These are phyloP conservation scores for Ganaspis brasiliensis DNA, from an alignment of 2,888 invertebrate species.

Conservation along the genomic window DNA sequence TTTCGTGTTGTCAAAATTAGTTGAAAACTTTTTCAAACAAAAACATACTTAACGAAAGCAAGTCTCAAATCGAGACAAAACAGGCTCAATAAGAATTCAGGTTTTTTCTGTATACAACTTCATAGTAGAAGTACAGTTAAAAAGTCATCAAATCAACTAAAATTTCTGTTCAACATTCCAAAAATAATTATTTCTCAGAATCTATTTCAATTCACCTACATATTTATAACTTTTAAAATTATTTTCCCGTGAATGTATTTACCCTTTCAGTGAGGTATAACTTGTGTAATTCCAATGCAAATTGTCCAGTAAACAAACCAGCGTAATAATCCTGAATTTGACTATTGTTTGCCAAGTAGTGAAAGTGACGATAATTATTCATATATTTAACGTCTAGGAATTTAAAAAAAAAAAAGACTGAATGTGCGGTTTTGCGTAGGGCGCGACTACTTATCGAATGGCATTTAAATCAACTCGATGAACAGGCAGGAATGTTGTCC, in stretches of 20 bases:
- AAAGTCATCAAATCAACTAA: no score
- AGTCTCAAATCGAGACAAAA: no score
- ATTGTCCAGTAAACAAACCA: neutral
- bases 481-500: slow-evolving; percentile 60
- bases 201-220: neutral
- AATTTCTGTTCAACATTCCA: no score
- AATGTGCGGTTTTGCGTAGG: slow-evolving; percentile 30
- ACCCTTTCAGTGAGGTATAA: neutral
- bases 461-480: slow-evolving; percentile 61
- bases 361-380: slow-evolving; percentile 31
- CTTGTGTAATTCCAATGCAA: neutral
- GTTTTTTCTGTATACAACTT: no score
- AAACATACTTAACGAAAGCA: no score
- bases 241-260: neutral
- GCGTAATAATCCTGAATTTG: neutral
- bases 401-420: neutral
- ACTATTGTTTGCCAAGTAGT: slow-evolving; percentile 16
- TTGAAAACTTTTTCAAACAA: no score
- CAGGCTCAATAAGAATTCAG: no score
- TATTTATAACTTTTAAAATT: neutral
- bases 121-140: no score
- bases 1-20: no score
- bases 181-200: neutral
- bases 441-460: slow-evolving; percentile 34
- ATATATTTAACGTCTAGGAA: slow-evolving; percentile 7